phyloP scores from a whole-genome alignment of 2,113 vertebrate species.

The Pica pica region DNA sequence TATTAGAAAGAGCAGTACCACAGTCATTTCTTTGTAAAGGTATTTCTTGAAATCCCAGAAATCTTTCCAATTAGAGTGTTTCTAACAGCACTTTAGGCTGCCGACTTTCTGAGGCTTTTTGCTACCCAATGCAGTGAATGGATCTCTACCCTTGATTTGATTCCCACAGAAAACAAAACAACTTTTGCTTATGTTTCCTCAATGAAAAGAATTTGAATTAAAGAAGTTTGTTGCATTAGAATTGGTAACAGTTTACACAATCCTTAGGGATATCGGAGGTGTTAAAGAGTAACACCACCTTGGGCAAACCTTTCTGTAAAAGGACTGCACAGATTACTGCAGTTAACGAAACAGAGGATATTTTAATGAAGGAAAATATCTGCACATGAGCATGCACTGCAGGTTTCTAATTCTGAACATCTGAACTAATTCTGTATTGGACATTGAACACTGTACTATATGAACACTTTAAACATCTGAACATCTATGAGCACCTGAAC shows the following conservation, averaged over 20 bases:
- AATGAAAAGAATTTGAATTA: background rate
- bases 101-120: background rate
- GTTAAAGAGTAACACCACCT: background rate
- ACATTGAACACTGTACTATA: background rate
- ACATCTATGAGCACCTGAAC: background rate
- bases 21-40: background rate
- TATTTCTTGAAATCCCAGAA: background rate
- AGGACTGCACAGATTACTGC: background rate
- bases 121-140: background rate
- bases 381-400: background rate
- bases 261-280: background rate
- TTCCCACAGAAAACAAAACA: background rate
- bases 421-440: background rate
- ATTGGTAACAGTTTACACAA: background rate
- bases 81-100: background rate
- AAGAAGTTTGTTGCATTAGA: background rate
- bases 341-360: background rate
- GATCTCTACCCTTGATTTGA: background rate
- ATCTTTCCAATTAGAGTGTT: background rate
- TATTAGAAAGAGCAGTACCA: background rate
- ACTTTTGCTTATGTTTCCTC: background rate
- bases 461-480: background rate
- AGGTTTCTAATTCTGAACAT: background rate
- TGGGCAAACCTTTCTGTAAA: background rate
- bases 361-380: background rate